Evolutionary conservation across 2,113 vertebrate species (phyloP), one percentile per base, ranked within the genome.

Genomic region (Nicator chloris): DNA sequence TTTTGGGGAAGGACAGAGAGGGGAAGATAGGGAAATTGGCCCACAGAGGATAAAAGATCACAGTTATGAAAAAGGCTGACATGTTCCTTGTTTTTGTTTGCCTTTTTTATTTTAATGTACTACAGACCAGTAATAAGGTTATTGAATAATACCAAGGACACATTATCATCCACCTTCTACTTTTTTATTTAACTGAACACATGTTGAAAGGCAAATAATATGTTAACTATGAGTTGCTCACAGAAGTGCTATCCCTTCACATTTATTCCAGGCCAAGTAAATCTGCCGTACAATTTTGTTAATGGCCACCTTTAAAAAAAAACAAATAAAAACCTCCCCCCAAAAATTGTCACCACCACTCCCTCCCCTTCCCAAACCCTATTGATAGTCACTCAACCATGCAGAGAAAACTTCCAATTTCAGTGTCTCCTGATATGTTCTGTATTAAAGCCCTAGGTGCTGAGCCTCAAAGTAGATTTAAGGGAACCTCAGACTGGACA

Each of bases 301-400:
- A 54, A 79, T 35, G 23, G 2, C 1, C 27, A 42, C 11, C 24
- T 57, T 39, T 54, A 60, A 15, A 49, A 15, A 49, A 51, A 88
- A 65, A 30, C 6, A 37, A 77, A 23, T 2, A 50, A 76, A 23
- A 37, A 40, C 3, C 7, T 4, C 7, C 11, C 0, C 3, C 3
- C 2, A 2, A 81, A 73, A 66, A 44, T 31, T 40, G 9, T 16
- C 16, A 11, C 2, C 26, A 47, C 3, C 7, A 15, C 5, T 24
- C 16, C 7, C 11, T 60, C 6, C 9, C 19, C 7, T 35, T n/a
- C 23, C 17, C 13, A 23, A 76, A 15, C 9, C 4, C 3, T 17
- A 6, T 1, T 68, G 13, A 21, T 13, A 26, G 9, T 51, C 15
- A 47, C 23, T 39, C 7, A 59, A 6, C 7, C 3, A 65, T 4